Conservation (phyloP, 2,888 invertebrate genomes). For the Epinotia nisella region DNA sequence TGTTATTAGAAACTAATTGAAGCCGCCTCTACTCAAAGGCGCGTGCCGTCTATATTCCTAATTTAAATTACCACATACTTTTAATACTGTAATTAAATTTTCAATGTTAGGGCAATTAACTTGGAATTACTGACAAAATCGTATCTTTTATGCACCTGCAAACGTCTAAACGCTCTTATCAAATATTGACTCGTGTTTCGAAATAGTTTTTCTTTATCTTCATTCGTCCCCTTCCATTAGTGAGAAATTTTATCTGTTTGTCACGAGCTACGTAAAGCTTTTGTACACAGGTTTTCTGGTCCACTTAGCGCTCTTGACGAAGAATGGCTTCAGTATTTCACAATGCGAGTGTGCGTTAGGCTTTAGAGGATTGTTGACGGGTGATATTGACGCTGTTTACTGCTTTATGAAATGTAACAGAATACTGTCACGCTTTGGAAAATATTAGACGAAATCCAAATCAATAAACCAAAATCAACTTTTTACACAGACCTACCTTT, state of each 20-base stretch:
- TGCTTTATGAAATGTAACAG: conserved; percentile 17
- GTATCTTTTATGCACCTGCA: conserved; percentile 41
- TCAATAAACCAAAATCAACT: background rate
- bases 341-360: conserved; percentile 53
- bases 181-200: conserved; percentile 63
- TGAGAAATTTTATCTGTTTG: conserved; percentile 67
- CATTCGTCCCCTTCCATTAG: conserved; percentile 66
- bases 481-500: too few species aligned
- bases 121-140: conserved; percentile 15
- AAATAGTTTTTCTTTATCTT: conserved; percentile 60
- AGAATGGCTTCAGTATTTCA: conserved; percentile 47
- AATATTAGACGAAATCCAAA: background rate
- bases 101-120: conserved; percentile 26
- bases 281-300: conserved; percentile 54
- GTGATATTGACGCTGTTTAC: conserved; percentile 15
- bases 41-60: conserved; percentile 35
- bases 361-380: conserved; percentile 54
- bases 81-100: conserved; percentile 32
- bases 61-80: conserved; percentile 30
- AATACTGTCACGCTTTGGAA: conserved; percentile 5
- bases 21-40: conserved; percentile 30
- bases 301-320: conserved; percentile 57
- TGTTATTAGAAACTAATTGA: conserved; percentile 32
- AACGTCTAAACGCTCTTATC: conserved; percentile 46
- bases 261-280: conserved; percentile 59